Evolutionary conservation across 2,113 vertebrate genomes (phyloP).

Genomic region (Misgurnus mizolepis): DNA sequence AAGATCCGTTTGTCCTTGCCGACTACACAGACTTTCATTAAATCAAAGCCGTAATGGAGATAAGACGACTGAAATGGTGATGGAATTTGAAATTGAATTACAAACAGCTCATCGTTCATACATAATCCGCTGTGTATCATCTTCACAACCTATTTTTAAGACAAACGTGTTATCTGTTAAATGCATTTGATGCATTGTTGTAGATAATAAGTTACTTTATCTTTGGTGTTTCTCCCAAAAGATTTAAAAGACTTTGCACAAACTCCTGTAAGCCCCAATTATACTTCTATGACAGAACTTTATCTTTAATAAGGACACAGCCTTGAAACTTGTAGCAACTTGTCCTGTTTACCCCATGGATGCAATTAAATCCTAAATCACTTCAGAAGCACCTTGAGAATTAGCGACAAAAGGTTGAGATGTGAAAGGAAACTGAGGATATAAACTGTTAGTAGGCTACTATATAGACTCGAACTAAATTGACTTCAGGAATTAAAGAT

Average conservation of each 20-base stretch:
- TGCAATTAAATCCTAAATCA: slow-evolving; percentile 40
- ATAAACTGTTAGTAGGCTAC: background rate
- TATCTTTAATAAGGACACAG: slow-evolving; percentile 14
- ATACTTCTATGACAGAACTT: slow-evolving; percentile 27
- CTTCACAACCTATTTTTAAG: background rate
- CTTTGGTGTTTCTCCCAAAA: background rate
- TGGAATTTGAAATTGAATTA: slow-evolving; percentile 1
- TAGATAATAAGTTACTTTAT: slow-evolving; percentile 21
- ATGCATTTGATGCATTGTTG: slow-evolving; percentile 21
- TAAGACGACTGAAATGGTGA: background rate
- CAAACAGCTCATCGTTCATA: slow-evolving; percentile 5
- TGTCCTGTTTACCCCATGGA: slow-evolving; percentile 35
- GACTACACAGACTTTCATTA: slow-evolving; percentile 5
- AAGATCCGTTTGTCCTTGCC: background rate
- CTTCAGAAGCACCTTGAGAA: slow-evolving; percentile 32
- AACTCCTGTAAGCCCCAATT: slow-evolving; percentile 41
- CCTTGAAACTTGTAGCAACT: slow-evolving; percentile 3
- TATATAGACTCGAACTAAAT: no score
- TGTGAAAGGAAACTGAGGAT: slow-evolving; percentile 14
- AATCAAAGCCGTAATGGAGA: background rate
- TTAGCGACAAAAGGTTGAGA: slow-evolving; percentile 25
- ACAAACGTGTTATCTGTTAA: background rate
- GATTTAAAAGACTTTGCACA: background rate
- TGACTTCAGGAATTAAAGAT: slow-evolving; percentile 7
- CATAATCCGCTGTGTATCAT: background rate